Base-by-base conservation (phyloP, 2,797 vertebrate species). In the Dermochelys coriacea region DNA sequence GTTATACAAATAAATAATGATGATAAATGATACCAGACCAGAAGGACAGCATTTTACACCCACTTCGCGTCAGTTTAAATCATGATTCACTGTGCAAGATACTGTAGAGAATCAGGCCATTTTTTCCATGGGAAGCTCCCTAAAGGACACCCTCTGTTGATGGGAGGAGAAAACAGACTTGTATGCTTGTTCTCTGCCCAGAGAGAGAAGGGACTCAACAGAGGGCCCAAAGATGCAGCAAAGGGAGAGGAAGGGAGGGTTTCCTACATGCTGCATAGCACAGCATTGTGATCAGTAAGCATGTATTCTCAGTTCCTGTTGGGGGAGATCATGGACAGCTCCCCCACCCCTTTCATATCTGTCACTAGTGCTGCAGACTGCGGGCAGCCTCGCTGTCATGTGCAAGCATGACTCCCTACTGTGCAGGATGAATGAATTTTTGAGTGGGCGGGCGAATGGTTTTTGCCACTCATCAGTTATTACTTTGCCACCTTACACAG, bases 321-420 rank as follows among this genome's bases (percentile, higher is more conserved):
- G 0, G 0, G 21, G 45, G 74, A 84, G 37, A n/a, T 61, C 31
- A 16, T 84, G 64, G 57, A 37, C 86, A 82, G 89, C 37, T 94
- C 89, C 88, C 77, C 1, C 55, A 12, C 92, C 84, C 52, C 88
- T 95, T 90, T 91, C 88, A 74, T 90, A 92, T 85, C 88, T 16
- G 14, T 84, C 93, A 55, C 15, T 85, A 93, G 90, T 71, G 84
- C 1, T 0, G 95, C 96, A 93, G 86, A 82, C 94, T 90, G 91
- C 80, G 92, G 94, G 94, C 90, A 93, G 50, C 85, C 84, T 85
- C 80, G 47, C 86, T 90, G 93, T 87, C 6, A 2, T 87, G 80
- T 89, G 87, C 52, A 6, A 82, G 50, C 5, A 71, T 94, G 93
- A 94, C 89, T 97, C 95, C 94, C 47, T 61, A 89, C 90, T 68